Evolutionary conservation across 2,888 invertebrate genomes (phyloP).

Genomic region (Apodemia mormo): DNA sequence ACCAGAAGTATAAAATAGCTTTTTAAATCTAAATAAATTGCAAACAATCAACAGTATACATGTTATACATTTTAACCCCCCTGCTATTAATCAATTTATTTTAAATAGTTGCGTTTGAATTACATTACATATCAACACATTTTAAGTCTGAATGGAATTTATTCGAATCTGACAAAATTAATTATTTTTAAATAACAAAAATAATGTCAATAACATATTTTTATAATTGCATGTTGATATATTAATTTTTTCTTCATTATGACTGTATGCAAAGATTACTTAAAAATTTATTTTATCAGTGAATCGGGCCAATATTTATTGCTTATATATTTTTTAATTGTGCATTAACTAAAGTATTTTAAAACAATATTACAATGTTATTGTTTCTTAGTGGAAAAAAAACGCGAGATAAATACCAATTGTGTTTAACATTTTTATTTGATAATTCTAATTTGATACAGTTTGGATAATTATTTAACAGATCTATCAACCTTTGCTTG

Average conservation of each 20-base stretch:
- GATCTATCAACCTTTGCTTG: too few relatives aligned
- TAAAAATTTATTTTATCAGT: too few relatives aligned
- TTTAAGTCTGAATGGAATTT: too few relatives aligned
- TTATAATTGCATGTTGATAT: neutral
- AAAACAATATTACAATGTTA: too few relatives aligned
- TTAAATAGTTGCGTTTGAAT: neutral
- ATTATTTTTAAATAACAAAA: neutral
- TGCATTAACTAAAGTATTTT: too few relatives aligned
- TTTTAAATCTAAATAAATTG: neutral
- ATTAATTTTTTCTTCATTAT: neutral
- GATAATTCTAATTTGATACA: too few relatives aligned
- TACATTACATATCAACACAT: neutral
- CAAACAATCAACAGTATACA: neutral
- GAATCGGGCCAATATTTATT: too few relatives aligned
- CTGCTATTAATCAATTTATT: neutral
- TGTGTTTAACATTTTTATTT: too few relatives aligned
- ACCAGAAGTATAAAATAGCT: neutral
- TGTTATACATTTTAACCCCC: neutral
- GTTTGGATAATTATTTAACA: too few relatives aligned
- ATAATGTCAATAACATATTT: neutral
- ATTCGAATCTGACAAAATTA: neutral
- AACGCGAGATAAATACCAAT: too few relatives aligned
- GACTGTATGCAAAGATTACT: neutral
- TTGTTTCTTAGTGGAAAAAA: too few relatives aligned
- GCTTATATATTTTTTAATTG: too few relatives aligned